Evolutionary conservation across 2,888 invertebrate species (phyloP).

Genomic region (Monoplex corrugatus): DNA sequence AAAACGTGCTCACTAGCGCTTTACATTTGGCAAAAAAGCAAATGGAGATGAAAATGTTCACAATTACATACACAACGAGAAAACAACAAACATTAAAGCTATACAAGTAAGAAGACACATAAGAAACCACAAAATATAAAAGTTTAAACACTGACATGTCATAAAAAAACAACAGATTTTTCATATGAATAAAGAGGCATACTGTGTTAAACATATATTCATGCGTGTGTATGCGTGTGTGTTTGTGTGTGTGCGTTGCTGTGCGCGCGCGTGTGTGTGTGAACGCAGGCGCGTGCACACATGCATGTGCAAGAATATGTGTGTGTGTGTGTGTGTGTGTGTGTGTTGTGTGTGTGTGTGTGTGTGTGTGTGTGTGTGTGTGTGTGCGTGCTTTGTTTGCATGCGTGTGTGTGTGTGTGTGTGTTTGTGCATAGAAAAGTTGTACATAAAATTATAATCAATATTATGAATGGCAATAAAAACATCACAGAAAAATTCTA

Average conservation of each 20-base stretch:
- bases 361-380: not conserved
- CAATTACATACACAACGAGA: not conserved
- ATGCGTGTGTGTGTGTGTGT: not conserved
- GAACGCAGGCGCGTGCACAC: no score
- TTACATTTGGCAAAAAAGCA: no score
- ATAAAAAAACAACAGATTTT: not conserved
- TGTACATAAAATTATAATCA: no score
- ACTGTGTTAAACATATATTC: not conserved
- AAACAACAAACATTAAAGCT: not conserved
- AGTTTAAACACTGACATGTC: no score
- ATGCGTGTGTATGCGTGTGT: not conserved
- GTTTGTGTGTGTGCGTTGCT: not conserved
- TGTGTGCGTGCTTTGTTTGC: not conserved
- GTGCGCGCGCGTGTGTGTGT: not conserved
- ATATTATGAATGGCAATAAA: no score
- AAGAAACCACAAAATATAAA: not conserved
- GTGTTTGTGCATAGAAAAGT: not conserved
- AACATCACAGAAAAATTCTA: no score
- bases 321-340: conserved; percentile 4
- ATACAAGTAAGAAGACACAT: not conserved
- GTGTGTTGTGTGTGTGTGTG: not conserved
- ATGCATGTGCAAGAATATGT: not conserved
- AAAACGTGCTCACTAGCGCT: no score
- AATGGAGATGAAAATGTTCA: no score
- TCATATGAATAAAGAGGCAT: not conserved